A percentile compares a stretch with the other conserved stretches of the same genome.
Conservation (phyloP, 1,140 invertebrate genomes). For the Drosophila bipectinata region DNA sequence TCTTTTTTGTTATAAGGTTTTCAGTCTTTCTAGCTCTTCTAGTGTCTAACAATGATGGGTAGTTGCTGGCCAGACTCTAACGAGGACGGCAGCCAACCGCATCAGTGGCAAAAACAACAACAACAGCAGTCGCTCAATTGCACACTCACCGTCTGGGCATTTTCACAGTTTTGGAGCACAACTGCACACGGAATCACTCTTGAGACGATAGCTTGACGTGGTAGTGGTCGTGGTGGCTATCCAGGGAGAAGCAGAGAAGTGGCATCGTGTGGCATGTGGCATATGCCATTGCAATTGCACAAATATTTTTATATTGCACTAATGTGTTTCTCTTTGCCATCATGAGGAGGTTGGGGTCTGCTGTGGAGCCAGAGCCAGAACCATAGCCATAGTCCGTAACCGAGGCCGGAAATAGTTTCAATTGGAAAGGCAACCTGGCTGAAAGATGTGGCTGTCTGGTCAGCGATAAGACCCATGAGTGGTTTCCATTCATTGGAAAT, state of each 20-base stretch:
- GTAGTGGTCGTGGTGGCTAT: slow-evolving; percentile 8
- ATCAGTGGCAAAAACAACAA: slow-evolving; percentile 11
- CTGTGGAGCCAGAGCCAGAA: too few species aligned
- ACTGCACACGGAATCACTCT: slow-evolving; percentile 48
- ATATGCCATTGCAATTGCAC: slow-evolving; percentile 66
- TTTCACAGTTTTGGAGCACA: slow-evolving; percentile 53
- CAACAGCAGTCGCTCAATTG: slow-evolving; percentile 67
- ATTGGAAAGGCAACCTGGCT: slow-evolving; percentile 34
- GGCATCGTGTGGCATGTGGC: slow-evolving; percentile 61
- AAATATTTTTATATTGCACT: slow-evolving; percentile 47
- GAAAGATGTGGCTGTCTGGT: slow-evolving; percentile 34
- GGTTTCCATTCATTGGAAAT: slow-evolving; percentile 40
- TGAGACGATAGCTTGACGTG: slow-evolving; percentile 63
- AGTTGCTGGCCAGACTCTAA: slow-evolving; percentile 10
- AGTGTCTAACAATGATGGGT: not conserved
- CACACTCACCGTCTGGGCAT: slow-evolving; percentile 76
- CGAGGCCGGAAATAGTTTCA: slow-evolving; percentile 39
- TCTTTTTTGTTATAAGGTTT: too few species aligned
- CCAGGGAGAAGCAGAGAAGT: slow-evolving; percentile 10
- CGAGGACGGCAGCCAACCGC: slow-evolving; percentile 12
- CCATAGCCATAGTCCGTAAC: not conserved
- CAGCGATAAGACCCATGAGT: slow-evolving; percentile 18
- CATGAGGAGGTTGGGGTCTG: not conserved
- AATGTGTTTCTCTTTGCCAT: slow-evolving; percentile 28
- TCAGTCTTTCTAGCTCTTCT: too few species aligned